Evolutionary conservation across 2,113 vertebrate genomes (phyloP).

Genomic region (Podiceps cristatus): DNA sequence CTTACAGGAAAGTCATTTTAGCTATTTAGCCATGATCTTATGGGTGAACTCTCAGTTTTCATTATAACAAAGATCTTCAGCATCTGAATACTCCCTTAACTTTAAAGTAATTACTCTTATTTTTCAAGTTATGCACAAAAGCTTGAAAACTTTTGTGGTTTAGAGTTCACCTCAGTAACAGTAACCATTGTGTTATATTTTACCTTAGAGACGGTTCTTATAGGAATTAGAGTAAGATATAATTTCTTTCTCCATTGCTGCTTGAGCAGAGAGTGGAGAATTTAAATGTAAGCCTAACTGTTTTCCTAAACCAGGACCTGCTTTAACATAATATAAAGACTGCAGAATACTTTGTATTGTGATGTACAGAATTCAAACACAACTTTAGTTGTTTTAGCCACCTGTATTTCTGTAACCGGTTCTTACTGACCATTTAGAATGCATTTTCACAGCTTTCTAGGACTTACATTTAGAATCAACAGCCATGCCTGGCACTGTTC

Average conservation of each 20-base stretch:
- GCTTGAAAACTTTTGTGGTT: not conserved
- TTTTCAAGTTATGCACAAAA: not conserved
- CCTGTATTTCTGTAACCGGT: not conserved
- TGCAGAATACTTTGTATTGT: not conserved
- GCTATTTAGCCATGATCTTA: not conserved
- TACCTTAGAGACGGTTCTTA: not conserved
- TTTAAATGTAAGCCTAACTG: not conserved
- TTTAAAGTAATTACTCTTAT: not conserved
- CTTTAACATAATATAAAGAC: not conserved
- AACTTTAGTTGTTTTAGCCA: not conserved
- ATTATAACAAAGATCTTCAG: not conserved
- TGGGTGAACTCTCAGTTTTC: not conserved
- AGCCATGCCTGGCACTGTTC: not conserved
- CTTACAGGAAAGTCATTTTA: not conserved
- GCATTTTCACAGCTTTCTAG: not conserved
- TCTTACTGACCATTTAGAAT: not conserved
- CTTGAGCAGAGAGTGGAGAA: not conserved
- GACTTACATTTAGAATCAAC: not conserved
- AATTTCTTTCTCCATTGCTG: not conserved
- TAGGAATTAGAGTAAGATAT: not conserved
- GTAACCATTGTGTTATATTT: not conserved
- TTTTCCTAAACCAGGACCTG: not conserved
- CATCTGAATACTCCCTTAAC: not conserved
- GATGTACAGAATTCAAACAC: not conserved
- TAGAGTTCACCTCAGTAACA: not conserved